Percentiles rank a stretch among this genome's conserved stretches.
These are phyloP conservation scores for Todiramphus saurophagus DNA, from an alignment of 2,113 vertebrate genomes.

Conservation along the genomic window DNA sequence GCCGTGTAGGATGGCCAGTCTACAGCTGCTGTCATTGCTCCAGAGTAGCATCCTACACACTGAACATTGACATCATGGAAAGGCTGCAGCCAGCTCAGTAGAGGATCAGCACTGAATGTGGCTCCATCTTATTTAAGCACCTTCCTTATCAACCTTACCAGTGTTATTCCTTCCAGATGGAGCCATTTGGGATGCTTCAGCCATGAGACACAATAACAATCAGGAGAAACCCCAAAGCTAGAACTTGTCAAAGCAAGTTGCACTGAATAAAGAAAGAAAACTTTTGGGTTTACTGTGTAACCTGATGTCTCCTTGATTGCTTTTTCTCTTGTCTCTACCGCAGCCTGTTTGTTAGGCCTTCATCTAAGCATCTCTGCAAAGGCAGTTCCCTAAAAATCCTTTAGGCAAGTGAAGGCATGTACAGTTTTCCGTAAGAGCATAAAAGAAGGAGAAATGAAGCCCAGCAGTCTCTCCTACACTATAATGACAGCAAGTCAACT, in stretches of 20 bases:
- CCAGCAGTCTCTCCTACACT: background rate
- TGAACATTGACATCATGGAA: accelerated
- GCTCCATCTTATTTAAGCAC: background rate
- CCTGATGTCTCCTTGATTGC: background rate
- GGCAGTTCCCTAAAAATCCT: background rate
- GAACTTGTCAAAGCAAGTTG: background rate
- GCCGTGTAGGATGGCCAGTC: background rate
- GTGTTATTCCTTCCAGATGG: background rate
- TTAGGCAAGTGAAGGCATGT: background rate
- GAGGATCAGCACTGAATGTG: background rate
- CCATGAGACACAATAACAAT: background rate
- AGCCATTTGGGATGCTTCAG: background rate
- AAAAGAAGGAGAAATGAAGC: background rate
- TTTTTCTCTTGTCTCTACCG: background rate
- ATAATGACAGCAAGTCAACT: background rate
- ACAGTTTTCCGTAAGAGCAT: background rate
- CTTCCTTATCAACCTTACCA: background rate
- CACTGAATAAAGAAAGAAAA: background rate
- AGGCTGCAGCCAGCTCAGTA: background rate
- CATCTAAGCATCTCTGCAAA: background rate
- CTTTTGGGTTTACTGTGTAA: background rate
- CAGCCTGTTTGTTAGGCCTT: background rate
- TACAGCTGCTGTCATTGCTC: background rate
- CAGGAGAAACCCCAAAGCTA: background rate
- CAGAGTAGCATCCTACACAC: background rate